phyloP scores from a whole-genome alignment of 1,140 invertebrate species.

The Lordiphosa clarofinis region DNA sequence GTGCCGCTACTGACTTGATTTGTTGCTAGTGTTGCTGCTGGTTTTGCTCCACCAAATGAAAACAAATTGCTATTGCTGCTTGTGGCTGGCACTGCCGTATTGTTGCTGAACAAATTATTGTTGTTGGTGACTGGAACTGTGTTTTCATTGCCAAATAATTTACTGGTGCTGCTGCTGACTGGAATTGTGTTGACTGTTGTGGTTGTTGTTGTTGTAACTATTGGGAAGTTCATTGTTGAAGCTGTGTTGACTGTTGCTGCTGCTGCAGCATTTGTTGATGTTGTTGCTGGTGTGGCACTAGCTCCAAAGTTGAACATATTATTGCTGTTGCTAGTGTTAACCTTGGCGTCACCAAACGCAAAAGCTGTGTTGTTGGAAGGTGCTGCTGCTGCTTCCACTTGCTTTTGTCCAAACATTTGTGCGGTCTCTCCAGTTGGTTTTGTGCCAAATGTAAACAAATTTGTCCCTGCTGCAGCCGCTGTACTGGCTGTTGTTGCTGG shows the following conservation, averaged over 20 bases:
- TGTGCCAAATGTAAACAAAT: slow-evolving; percentile 25
- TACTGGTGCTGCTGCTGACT: not conserved
- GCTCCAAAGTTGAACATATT: slow-evolving; percentile 25
- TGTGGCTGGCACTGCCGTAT: not conserved
- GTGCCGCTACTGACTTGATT: not conserved
- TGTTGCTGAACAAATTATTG: too few species aligned
- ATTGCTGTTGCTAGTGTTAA: slow-evolving; percentile 2
- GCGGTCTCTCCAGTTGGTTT: too few species aligned
- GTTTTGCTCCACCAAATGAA: slow-evolving; percentile 12
- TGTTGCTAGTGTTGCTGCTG: not conserved
- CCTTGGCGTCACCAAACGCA: slow-evolving; percentile 1
- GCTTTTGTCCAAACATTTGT: slow-evolving; percentile 2
- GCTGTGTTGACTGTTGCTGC: slow-evolving; percentile 3
- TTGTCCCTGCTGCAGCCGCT: not conserved
- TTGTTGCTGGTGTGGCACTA: too few species aligned
- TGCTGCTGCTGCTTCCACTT: slow-evolving; percentile 2
- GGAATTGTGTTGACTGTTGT: slow-evolving; percentile 4
- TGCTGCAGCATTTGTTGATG: not conserved
- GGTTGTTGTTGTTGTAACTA: not conserved
- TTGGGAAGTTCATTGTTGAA: not conserved
- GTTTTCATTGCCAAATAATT: too few species aligned
- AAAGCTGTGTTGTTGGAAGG: slow-evolving; percentile 1
- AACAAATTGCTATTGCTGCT: slow-evolving; percentile 23
- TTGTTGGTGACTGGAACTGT: too few species aligned
- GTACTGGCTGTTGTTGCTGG: not conserved